Percentiles rank a stretch among this genome's conserved stretches.
phyloP scores from a whole-genome alignment of 2,113 vertebrate genomes.

The Thamnophis sirtalis region DNA sequence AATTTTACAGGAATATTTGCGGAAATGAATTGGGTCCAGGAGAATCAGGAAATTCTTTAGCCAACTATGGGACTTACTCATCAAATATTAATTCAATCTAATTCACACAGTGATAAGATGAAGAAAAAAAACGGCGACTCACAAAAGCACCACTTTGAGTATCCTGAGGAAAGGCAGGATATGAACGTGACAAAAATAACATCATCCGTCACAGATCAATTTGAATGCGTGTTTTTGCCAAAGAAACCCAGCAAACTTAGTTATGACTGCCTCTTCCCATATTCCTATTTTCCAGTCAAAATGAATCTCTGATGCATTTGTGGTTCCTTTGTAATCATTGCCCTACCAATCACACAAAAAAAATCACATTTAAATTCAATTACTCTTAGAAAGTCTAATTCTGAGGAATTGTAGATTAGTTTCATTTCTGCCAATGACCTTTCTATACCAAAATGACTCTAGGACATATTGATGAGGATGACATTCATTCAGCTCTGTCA shows the following conservation, averaged over 20 bases:
- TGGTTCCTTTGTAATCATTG: neutral
- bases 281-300: neutral
- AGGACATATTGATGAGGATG: slow-evolving; percentile 48
- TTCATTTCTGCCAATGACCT: slow-evolving; percentile 54
- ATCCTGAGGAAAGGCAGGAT: neutral
- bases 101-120: neutral
- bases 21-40: neutral
- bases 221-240: slow-evolving; percentile 1
- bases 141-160: neutral
- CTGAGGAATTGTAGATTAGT: slow-evolving; percentile 23
- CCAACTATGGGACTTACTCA: neutral
- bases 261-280: slow-evolving; percentile 14
- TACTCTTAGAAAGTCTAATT: slow-evolving; percentile 12
- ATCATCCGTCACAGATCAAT: neutral
- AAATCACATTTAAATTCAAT: neutral
- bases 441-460: slow-evolving; percentile 46
- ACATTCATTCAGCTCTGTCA: slow-evolving; percentile 51
- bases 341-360: neutral
- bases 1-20: neutral
- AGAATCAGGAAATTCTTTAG: neutral
- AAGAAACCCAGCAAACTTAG: neutral
- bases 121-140: neutral
- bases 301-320: slow-evolving; percentile 7
- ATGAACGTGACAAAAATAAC: neutral
- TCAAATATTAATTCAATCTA: neutral